Evolutionary conservation across 2,113 vertebrate genomes (phyloP).

Genomic region (Petroica traversi): DNA sequence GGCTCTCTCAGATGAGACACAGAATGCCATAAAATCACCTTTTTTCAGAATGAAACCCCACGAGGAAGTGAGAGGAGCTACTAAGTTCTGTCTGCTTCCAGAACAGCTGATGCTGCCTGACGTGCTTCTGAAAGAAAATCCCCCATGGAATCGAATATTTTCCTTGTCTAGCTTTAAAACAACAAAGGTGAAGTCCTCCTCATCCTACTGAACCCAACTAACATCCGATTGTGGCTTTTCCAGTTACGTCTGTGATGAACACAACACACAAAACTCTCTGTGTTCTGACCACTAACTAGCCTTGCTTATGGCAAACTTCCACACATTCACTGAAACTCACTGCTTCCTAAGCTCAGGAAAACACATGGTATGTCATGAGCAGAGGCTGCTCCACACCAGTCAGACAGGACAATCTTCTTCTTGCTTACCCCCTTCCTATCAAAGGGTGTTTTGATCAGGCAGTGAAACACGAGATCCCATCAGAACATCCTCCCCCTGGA

Average conservation of each 20-base stretch:
- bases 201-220: not conserved
- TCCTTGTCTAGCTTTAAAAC: not conserved
- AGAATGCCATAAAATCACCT: not conserved
- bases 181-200: not conserved
- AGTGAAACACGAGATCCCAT: not conserved
- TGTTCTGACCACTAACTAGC: not conserved
- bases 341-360: constrained; percentile 19
- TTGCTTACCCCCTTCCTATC: not conserved
- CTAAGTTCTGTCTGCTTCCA: not conserved
- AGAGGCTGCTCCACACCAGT: not conserved
- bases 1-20: not conserved
- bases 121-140: not conserved
- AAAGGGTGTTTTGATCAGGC: not conserved
- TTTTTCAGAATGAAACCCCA: not conserved
- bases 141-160: not conserved
- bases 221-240: not conserved
- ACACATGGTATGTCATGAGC: not conserved
- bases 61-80: fast-evolving
- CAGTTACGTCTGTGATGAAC: not conserved
- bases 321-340: not conserved
- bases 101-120: not conserved
- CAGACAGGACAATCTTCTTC: not conserved
- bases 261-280: not conserved
- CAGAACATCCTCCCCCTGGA: not conserved
- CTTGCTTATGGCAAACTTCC: not conserved